Percentiles rank a stretch among this genome's conserved stretches.
Conservation (phyloP, 2,888 invertebrate species). For the Pollenia angustigena region DNA sequence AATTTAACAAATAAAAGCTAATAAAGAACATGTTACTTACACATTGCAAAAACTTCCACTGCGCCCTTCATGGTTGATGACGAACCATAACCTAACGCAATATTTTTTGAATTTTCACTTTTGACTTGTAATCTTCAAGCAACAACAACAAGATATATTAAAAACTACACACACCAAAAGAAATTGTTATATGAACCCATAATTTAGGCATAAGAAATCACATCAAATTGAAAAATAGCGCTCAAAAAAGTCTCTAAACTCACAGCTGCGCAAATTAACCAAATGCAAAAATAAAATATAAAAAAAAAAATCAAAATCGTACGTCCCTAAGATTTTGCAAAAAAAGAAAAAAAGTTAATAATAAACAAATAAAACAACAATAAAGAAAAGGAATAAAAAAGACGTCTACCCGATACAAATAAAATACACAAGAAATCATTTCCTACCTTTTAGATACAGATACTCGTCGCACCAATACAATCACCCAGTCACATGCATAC, state of each 20-base stretch:
- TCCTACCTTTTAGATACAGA: slow-evolving; percentile 59
- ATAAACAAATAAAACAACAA: not conserved
- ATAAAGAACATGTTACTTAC: slow-evolving; percentile 18
- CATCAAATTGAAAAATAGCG: slow-evolving; percentile 70
- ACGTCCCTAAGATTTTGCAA: slow-evolving; percentile 59
- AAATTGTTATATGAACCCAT: slow-evolving; percentile 70
- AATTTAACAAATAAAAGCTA: not conserved
- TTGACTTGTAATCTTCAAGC: slow-evolving; percentile 34
- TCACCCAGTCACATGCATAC: not conserved
- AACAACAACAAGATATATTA: slow-evolving; percentile 8
- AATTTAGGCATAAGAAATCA: slow-evolving; percentile 70
- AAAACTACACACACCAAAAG: slow-evolving; percentile 30
- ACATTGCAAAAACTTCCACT: slow-evolving; percentile 19
- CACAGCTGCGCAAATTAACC: slow-evolving; percentile 72
- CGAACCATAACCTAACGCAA: slow-evolving; percentile 66
- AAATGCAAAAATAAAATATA: slow-evolving; percentile 27
- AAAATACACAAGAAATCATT: slow-evolving; percentile 68
- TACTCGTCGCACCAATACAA: slow-evolving; percentile 31
- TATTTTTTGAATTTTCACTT: slow-evolving; percentile 62
- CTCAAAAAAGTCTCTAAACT: slow-evolving; percentile 53
- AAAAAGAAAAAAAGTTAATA: slow-evolving; percentile 13
- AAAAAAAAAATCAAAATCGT: slow-evolving; percentile 34
- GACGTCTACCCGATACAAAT: slow-evolving; percentile 62
- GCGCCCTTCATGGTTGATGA: slow-evolving; percentile 31
- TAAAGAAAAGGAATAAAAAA: slow-evolving; percentile 21